Conservation (phyloP, 2,797 vertebrate genomes). For the Phrynocephalus forsythii region DNA sequence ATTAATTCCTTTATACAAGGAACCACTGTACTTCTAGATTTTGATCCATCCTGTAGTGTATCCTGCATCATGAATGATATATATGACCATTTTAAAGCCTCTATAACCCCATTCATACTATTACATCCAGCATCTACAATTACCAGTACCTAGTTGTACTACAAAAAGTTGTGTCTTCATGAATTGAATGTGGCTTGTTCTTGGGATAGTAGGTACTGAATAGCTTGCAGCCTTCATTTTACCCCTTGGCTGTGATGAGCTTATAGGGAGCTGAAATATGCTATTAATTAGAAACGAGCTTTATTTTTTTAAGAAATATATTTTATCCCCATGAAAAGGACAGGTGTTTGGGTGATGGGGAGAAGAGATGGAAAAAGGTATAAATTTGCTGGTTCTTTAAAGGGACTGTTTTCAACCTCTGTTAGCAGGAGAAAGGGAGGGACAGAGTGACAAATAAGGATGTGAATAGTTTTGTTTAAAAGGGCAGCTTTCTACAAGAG, state of each 20-base stretch:
- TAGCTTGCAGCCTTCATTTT: neutral
- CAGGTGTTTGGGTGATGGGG: neutral
- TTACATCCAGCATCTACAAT: neutral
- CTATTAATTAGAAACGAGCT: neutral
- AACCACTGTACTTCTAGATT: neutral
- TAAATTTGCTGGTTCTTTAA: neutral
- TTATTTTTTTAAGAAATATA: neutral
- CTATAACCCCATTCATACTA: neutral
- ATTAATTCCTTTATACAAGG: no score
- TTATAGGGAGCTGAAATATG: neutral
- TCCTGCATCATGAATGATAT: neutral
- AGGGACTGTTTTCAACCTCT: neutral
- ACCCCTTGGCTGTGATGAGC: neutral
- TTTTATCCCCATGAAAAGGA: neutral
- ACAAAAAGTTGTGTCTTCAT: neutral
- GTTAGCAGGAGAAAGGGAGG: neutral
- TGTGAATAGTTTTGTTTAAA: neutral
- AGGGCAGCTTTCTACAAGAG: no score
- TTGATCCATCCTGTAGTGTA: neutral
- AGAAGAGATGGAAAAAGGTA: neutral
- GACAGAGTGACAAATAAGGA: no score
- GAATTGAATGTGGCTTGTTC: neutral
- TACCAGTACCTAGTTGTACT: neutral
- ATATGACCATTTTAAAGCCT: neutral
- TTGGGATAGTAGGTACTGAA: neutral